Conservation (phyloP, 1,140 invertebrate species). For the Lanistes nyassanus region DNA sequence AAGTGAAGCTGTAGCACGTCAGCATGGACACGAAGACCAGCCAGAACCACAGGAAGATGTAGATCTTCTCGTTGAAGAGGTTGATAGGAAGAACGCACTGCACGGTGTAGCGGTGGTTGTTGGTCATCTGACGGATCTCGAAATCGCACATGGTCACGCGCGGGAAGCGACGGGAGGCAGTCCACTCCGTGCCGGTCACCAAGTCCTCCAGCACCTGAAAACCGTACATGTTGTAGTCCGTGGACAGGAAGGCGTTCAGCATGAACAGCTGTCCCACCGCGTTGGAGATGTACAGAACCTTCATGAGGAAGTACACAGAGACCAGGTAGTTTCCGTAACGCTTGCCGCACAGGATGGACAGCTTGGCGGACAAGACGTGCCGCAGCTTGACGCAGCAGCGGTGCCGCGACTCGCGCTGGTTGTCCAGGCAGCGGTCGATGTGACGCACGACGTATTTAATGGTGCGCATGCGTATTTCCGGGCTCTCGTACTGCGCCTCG, state of each 20-base stretch:
- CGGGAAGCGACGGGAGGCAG: slow-evolving; percentile 67
- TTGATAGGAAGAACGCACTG: slow-evolving; percentile 72
- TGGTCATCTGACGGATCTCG: slow-evolving; percentile 68
- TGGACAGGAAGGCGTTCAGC: slow-evolving; percentile 69
- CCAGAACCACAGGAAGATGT: slow-evolving; percentile 73
- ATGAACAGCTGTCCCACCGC: slow-evolving; percentile 71
- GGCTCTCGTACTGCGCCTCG: slow-evolving; percentile 59
- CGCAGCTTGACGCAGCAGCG: slow-evolving; percentile 59
- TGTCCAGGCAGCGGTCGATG: slow-evolving; percentile 64
- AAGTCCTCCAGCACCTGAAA: slow-evolving; percentile 69
- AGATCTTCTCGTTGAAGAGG: slow-evolving; percentile 72
- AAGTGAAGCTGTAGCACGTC: slow-evolving; percentile 64
- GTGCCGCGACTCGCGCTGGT: slow-evolving; percentile 60
- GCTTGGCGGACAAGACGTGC: slow-evolving; percentile 60
- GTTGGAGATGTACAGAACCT: slow-evolving; percentile 69
- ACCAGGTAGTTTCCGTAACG: slow-evolving; percentile 70
- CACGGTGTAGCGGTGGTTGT: slow-evolving; percentile 69
- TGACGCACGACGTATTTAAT: slow-evolving; percentile 65
- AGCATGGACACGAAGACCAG: slow-evolving; percentile 69
- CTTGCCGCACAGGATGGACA: slow-evolving; percentile 63
- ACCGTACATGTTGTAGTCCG: slow-evolving; percentile 69
- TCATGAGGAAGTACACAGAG: slow-evolving; percentile 69
- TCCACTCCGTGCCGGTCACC: slow-evolving; percentile 66
- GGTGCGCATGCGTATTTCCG: slow-evolving; percentile 60
- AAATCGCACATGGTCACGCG: slow-evolving; percentile 72